Evolutionary conservation across 2,113 vertebrate species (phyloP), one percentile per base, ranked within the genome.

Genomic region (Nestor notabilis): DNA sequence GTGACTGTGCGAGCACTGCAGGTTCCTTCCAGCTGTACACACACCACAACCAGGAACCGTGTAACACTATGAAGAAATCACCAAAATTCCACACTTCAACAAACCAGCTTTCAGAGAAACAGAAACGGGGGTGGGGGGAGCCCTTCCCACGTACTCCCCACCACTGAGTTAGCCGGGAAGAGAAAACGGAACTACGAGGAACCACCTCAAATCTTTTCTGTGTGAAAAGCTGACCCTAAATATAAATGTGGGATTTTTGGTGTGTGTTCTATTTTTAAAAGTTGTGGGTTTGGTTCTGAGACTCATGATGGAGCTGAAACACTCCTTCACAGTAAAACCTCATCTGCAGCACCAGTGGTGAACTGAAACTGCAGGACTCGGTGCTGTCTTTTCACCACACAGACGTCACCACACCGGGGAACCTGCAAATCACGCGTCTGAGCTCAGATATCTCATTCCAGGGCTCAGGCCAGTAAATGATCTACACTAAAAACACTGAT

Each of bases 21-120:
- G 21, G 19, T 9, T 5, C 74, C 68, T 33, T 13, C 10, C 37
- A 63, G 16, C 31, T 13, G 15, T 0, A 2, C 9, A 5, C 17
- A 77, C 19, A 5, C 7, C n/a, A 8, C 55, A 35, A 21, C 3
- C 43, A 79, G 78, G 85, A 93, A 88, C 43, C 18, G 16, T 0
- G 7, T 25, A 49, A 49, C 28, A 2, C 28, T 77, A 60, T 84
- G 72, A 83, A 89, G 95, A 96, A 97, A 96, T 78, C 29, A 71
- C 3, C 65, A 89, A 94, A 97, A 94, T 78, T 93, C 96, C 96
- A 81, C 1, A 23, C 44, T 70, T 39, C 23, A 19, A 78, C 69
- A 87, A 87, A 64, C 3, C 33, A 71, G 17, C 33, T 84, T 96
- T 96, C 95, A 92, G 86, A 92, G 91, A 94, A 97, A 87, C 81